Percentiles rank a stretch among this genome's conserved stretches.
These are phyloP conservation scores for Agrotis segetum DNA, from an alignment of 2,888 invertebrate species.

Conservation along the genomic window DNA sequence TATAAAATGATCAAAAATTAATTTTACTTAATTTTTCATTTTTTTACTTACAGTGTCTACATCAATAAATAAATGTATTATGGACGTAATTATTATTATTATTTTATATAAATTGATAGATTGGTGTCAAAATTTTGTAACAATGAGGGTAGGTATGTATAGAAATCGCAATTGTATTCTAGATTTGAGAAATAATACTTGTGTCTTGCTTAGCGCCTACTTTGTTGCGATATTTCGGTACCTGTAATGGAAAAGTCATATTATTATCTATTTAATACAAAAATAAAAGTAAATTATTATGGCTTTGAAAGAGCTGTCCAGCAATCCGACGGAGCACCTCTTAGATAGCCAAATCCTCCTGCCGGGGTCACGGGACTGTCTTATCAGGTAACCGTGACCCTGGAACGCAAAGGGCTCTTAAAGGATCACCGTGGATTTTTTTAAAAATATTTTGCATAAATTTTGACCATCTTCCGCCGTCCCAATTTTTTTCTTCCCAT, in stretches of 20 bases:
- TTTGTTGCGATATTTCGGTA: slow-evolving; percentile 60
- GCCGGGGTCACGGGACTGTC: too few relatives aligned
- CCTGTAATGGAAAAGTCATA: slow-evolving; percentile 60
- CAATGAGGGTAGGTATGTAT: slow-evolving; percentile 26
- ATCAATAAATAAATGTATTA: slow-evolving; percentile 50
- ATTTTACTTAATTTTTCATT: slow-evolving; percentile 3
- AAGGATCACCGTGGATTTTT: too few relatives aligned
- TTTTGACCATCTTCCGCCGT: too few relatives aligned
- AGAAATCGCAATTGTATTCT: slow-evolving; percentile 52
- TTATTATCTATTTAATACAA: neutral
- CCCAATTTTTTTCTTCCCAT: too few relatives aligned
- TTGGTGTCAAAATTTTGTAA: slow-evolving; percentile 36
- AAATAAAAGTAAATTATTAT: too few relatives aligned
- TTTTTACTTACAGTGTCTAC: slow-evolving; percentile 36
- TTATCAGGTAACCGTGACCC: too few relatives aligned
- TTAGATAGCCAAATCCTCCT: too few relatives aligned
- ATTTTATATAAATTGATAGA: slow-evolving; percentile 30
- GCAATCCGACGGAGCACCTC: too few relatives aligned
- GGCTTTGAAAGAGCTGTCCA: too few relatives aligned
- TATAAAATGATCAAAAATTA: slow-evolving; percentile 34
- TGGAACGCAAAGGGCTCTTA: too few relatives aligned
- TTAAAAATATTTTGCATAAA: too few relatives aligned
- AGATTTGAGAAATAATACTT: slow-evolving; percentile 70
- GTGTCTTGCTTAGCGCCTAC: slow-evolving; percentile 62
- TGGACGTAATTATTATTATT: slow-evolving; percentile 48